Evolutionary conservation across 30 jellyfish, hydroid and myxozoan species (phyloP), one percentile per base, ranked within the genome.

Genomic region (Sanderia malayensis): DNA sequence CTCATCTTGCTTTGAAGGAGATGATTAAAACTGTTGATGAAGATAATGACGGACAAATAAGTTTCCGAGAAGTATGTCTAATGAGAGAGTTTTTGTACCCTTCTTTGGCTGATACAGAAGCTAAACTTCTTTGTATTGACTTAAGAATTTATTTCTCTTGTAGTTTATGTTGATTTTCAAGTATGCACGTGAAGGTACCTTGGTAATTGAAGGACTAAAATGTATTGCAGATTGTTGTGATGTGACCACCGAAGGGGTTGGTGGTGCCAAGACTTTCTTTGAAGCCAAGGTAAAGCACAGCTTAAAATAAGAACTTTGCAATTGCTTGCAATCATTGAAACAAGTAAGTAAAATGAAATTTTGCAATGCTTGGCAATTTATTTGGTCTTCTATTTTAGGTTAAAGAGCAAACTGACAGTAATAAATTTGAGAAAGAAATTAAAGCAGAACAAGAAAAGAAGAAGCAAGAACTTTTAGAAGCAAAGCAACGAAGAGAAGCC

Each of bases 21-120:
- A 89, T 89, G 97, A 89, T 89, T 27, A 89, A 89, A 82, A 85
- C 85, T 34, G 97, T 89, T 13, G 97, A 89, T 70, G 97, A 89
- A 55, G 97, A 89, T 52, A 73, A 74, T 63, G 97, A 89, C 61
- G 94, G 89, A 6, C 94, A 89, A 75, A 89, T 89, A 18, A 89
- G 97, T 70, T 89, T 89, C 58, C 58, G 97, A 81, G 97, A 89
- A 86, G 97, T 89, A 30, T 34, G 46, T 7, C 24, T 0, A 2
- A n/a, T 9, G n/a, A n/a, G n/a, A n/a, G n/a, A n/a, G n/a, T n/a
- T n/a, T n/a, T n/a, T n/a, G n/a, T n/a, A n/a, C n/a, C n/a, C n/a
- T n/a, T n/a, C n/a, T n/a, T n/a, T n/a, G n/a, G n/a, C n/a, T n/a
- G n/a, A n/a, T n/a, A n/a, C n/a, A n/a, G n/a, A n/a, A n/a, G n/a